Evolutionary conservation across 2,888 invertebrate species (phyloP).

Genomic region (Tenodera sinensis): DNA sequence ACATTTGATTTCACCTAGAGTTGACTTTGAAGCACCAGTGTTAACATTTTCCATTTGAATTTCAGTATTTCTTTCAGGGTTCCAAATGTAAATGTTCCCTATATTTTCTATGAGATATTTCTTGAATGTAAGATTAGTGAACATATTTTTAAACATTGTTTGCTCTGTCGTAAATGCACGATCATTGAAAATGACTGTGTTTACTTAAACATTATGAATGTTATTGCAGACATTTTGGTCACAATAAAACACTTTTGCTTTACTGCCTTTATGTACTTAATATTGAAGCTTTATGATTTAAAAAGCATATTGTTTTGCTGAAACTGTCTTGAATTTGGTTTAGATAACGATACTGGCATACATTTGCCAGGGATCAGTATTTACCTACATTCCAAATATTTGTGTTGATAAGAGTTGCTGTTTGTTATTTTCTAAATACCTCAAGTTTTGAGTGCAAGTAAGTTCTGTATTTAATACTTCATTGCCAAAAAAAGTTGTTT

Average conservation of each 20-base stretch:
- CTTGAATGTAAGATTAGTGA: not conserved
- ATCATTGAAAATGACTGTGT: not conserved
- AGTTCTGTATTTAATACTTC: not conserved
- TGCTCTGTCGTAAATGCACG: not conserved
- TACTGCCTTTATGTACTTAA: not conserved
- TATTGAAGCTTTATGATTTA: not conserved
- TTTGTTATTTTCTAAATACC: not conserved
- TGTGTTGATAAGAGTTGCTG: not conserved
- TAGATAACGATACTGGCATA: not conserved
- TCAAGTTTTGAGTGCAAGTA: not conserved
- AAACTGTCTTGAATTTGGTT: not conserved
- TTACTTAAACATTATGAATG: not conserved
- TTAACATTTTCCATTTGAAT: not conserved
- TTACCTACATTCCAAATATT: not conserved
- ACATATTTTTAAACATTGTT: not conserved
- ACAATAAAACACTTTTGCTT: not conserved
- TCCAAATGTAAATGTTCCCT: not conserved
- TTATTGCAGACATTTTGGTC: not conserved
- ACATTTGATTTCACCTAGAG: not conserved
- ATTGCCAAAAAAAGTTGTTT: not conserved
- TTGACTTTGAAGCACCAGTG: not conserved
- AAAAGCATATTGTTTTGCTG: not conserved
- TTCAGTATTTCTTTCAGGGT: not conserved
- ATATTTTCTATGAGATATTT: not conserved
- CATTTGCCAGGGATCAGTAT: not conserved